These are phyloP conservation scores for Melanogrammus aeglefinus DNA, from an alignment of 2,797 vertebrate genomes.

Conservation along the genomic window DNA sequence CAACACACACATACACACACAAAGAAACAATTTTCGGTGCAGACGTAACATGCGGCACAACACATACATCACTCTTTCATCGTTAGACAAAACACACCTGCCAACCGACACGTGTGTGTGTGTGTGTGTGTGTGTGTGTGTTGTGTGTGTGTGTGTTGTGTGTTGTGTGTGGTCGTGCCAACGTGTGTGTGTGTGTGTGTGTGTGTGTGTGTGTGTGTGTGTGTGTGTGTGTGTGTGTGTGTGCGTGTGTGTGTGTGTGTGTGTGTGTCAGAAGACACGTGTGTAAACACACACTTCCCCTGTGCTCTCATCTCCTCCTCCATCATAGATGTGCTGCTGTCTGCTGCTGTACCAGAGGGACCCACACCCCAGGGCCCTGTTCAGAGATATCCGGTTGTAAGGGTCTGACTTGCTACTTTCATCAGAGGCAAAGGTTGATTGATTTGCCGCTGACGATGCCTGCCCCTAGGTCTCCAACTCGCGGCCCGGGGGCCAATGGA, in stretches of 20 bases:
- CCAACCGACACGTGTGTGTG: slow-evolving; percentile 14
- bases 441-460: too few species aligned
- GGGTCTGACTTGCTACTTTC: neutral
- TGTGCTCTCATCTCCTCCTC: slow-evolving; percentile 57
- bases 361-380: neutral
- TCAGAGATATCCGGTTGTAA: neutral
- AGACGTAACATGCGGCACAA: slow-evolving; percentile 32
- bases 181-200: too few species aligned
- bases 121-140: too few species aligned
- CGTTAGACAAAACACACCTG: slow-evolving; percentile 56
- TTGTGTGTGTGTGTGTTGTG: too few species aligned
- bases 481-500: too few species aligned
- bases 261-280: slow-evolving; percentile 30
- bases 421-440: neutral
- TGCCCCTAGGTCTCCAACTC: too few species aligned
- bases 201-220: slow-evolving; percentile 19
- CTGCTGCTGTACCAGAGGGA: neutral
- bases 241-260: slow-evolving; percentile 15
- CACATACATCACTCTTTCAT: slow-evolving; percentile 52
- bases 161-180: too few species aligned
- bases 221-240: slow-evolving; percentile 19
- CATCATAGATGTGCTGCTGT: slow-evolving; percentile 63
- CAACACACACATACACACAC: slow-evolving; percentile 6
- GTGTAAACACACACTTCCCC: slow-evolving; percentile 45
- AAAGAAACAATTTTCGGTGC: slow-evolving; percentile 42